Evolutionary conservation across 2,113 vertebrate species (phyloP).

Genomic region (Pterocles gutturalis): DNA sequence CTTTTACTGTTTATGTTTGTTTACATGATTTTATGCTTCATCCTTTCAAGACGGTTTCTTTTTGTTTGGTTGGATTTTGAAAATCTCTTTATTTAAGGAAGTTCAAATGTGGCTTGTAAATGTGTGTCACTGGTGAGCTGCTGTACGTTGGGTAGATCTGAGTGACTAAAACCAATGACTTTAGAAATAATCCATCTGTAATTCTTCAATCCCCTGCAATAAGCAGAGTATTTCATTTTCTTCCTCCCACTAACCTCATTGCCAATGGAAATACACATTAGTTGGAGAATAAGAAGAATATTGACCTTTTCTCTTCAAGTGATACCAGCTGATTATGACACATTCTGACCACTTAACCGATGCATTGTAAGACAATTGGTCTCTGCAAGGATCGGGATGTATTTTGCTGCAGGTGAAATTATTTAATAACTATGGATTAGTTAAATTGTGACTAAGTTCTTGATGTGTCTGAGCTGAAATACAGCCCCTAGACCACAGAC

Average conservation of each 20-base stretch:
- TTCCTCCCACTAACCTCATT: not conserved
- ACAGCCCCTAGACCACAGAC: accelerated
- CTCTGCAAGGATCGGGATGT: not conserved
- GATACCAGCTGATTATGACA: slow-evolving; percentile 5
- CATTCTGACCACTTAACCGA: not conserved
- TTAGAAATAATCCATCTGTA: not conserved
- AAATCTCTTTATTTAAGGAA: not conserved
- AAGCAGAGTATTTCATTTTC: not conserved
- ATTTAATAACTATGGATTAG: not conserved
- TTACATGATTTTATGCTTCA: not conserved
- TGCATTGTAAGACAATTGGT: not conserved
- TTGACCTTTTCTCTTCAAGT: not conserved
- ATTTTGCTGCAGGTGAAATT: not conserved
- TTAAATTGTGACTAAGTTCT: not conserved
- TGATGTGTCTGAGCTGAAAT: not conserved
- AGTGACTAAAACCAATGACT: not conserved
- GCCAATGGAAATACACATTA: not conserved
- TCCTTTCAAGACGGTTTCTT: not conserved
- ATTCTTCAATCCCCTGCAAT: not conserved
- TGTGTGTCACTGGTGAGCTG: not conserved
- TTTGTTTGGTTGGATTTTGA: not conserved
- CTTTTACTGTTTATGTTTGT: not conserved
- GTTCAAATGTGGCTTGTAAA: not conserved
- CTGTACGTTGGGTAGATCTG: not conserved
- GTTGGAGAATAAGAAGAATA: not conserved